These are phyloP conservation scores for Callyntrura sp. DNA, from an alignment of 2,888 invertebrate species.

Conservation along the genomic window DNA sequence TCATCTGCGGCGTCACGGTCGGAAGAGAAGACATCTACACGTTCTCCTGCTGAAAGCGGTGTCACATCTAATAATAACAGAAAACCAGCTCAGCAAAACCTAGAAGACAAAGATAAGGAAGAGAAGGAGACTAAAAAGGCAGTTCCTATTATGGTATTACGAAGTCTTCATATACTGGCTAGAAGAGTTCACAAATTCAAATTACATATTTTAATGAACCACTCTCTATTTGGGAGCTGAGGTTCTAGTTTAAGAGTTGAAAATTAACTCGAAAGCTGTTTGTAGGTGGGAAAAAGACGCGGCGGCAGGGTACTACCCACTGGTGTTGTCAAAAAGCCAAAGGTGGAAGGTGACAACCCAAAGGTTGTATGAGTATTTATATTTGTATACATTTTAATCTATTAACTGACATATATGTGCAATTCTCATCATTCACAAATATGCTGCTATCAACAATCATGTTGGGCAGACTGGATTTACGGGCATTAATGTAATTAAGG, in stretches of 20 bases:
- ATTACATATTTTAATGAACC: constrained; percentile 60
- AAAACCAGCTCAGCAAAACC: background rate
- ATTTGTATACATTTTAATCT: background rate
- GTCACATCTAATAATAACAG: constrained; percentile 55
- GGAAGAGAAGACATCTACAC: background rate
- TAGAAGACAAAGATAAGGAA: constrained; percentile 64
- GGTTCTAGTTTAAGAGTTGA: constrained; percentile 73
- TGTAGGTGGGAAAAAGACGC: constrained; percentile 91
- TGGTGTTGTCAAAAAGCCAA: constrained; percentile 94
- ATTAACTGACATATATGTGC: no score
- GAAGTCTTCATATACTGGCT: constrained; percentile 78
- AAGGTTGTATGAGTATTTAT: constrained; percentile 86
- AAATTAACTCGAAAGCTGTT: constrained; percentile 82
- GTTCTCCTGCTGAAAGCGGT: constrained; percentile 15
- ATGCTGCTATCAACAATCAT: no score
- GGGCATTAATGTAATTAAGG: background rate
- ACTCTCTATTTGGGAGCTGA: constrained; percentile 66
- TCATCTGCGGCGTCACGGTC: constrained; percentile 10
- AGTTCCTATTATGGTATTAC: constrained; percentile 83
- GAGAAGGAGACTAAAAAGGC: constrained; percentile 82
- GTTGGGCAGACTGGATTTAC: no score
- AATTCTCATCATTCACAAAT: no score
- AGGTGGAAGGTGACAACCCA: constrained; percentile 85
- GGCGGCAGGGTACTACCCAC: constrained; percentile 95
- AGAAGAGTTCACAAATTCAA: constrained; percentile 71